Evolutionary conservation across 2,113 vertebrate species (phyloP), one percentile per base, ranked within the genome.

Genomic region (Cacatua alba): DNA sequence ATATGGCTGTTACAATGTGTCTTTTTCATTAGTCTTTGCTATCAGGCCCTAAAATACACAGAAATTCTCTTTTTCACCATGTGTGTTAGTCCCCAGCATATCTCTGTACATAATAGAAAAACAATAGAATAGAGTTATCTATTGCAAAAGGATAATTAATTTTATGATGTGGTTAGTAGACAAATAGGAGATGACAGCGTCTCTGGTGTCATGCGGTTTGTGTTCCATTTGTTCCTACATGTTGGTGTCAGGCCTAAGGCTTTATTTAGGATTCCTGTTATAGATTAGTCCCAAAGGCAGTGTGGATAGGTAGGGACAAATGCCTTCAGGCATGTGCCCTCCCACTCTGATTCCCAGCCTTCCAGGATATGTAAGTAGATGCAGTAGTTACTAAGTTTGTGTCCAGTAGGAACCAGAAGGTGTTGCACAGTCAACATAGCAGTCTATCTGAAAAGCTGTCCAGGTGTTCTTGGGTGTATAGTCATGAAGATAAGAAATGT

Each of bases 41-140:
- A 0, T 63, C 14, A 63, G 85, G 26, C 8, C 2, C 2, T 60
- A 24, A 6, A 53, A 53, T 6, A 31, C 0, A 41, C 5, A 81
- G 44, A 81, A 82, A 52, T 64, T 43, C 28, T 68, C 11, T 49
- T 75, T 35, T 74, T 48, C 28, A 23, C 5, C 26, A 37, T 62
- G 23, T 55, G 19, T 81, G 35, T 26, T 51, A 29, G 29, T 55
- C 13, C 65, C 29, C 26, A 33, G 29, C 89, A 78, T 39, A 16
- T n/a, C 26, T 72, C 35, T 81, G 23, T 23, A 18, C 9, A 0
- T 41, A 26, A 6, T 6, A 28, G 43, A 69, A 60, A 43, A 60
- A 29, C 43, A 28, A 11, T 25, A 52, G 39, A 72, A 31, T 23
- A 29, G 33, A 60, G 44, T 11, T 21, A 29, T 8, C 24, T 63